These are phyloP conservation scores for Oncorhynchus nerka DNA, from an alignment of 2,113 vertebrate genomes.

Conservation along the genomic window DNA sequence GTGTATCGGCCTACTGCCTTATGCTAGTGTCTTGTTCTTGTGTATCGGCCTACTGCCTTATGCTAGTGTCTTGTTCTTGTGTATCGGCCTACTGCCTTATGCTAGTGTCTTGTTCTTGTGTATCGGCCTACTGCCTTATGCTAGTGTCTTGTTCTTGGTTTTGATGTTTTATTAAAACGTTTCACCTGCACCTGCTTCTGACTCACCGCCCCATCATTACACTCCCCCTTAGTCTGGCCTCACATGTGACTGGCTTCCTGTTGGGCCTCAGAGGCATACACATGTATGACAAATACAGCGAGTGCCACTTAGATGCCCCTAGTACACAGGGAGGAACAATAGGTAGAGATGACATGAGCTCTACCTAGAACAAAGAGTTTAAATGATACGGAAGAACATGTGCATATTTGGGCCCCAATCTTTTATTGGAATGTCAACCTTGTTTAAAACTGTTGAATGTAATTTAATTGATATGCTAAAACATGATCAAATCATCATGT, in stretches of 20 bases:
- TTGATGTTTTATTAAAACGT: too few relatives aligned
- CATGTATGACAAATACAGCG: conserved; percentile 44
- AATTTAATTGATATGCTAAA: conserved; percentile 16
- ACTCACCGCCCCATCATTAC: too few relatives aligned
- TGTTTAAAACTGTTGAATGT: neutral
- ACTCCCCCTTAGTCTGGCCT: neutral
- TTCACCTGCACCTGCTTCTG: too few relatives aligned
- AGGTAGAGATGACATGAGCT: neutral
- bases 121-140: too few relatives aligned
- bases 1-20: too few relatives aligned
- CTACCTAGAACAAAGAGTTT: conserved; percentile 23
- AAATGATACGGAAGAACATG: neutral
- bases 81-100: too few relatives aligned
- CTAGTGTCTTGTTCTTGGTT: too few relatives aligned
- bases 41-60: too few relatives aligned
- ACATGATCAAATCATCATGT: conserved; percentile 51
- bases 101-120: too few relatives aligned
- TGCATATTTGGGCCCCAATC: neutral
- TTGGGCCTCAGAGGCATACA: conserved; percentile 36
- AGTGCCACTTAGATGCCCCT: conserved; percentile 31
- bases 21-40: too few relatives aligned
- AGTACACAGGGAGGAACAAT: conserved; percentile 24
- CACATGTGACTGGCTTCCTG: conserved; percentile 23
- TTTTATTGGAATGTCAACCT: neutral
- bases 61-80: too few relatives aligned